A percentile compares a stretch with the other conserved stretches of the same genome.
These are phyloP conservation scores for Burhinus bistriatus DNA, from an alignment of 2,113 vertebrate genomes.

Conservation along the genomic window DNA sequence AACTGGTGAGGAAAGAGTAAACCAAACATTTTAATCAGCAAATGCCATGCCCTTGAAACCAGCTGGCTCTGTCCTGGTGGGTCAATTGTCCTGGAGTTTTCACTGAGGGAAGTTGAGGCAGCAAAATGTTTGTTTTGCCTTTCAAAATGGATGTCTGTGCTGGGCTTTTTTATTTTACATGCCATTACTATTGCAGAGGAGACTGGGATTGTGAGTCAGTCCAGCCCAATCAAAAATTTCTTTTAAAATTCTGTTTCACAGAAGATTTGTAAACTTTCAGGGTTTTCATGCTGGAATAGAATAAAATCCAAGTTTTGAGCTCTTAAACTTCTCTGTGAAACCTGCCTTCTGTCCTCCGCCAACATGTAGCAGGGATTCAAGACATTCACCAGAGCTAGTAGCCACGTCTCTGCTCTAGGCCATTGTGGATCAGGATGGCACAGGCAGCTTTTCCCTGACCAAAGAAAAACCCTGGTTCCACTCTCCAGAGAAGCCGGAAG, in stretches of 20 bases:
- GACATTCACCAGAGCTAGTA: background rate
- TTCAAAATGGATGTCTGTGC: background rate
- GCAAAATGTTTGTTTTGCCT: background rate
- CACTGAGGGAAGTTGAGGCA: background rate
- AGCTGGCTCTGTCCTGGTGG: background rate
- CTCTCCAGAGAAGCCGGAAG: background rate
- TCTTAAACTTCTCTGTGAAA: background rate
- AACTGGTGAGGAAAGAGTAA: background rate
- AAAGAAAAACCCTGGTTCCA: background rate
- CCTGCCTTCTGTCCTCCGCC: background rate
- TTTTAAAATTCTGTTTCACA: background rate
- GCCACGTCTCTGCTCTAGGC: background rate
- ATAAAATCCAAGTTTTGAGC: background rate
- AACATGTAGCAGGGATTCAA: background rate
- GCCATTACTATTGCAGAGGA: background rate
- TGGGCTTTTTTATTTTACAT: background rate
- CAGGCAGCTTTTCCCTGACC: background rate
- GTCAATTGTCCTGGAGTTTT: background rate
- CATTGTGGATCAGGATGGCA: background rate
- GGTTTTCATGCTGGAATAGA: background rate
- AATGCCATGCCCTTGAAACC: background rate
- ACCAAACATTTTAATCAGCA: background rate
- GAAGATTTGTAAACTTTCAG: background rate
- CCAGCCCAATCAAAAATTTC: background rate
- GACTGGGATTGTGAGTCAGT: background rate